Percentiles rank a stretch among this genome's conserved stretches.
These are phyloP conservation scores for Avahi laniger DNA, from an alignment of 2,797 vertebrate species.

Conservation along the genomic window DNA sequence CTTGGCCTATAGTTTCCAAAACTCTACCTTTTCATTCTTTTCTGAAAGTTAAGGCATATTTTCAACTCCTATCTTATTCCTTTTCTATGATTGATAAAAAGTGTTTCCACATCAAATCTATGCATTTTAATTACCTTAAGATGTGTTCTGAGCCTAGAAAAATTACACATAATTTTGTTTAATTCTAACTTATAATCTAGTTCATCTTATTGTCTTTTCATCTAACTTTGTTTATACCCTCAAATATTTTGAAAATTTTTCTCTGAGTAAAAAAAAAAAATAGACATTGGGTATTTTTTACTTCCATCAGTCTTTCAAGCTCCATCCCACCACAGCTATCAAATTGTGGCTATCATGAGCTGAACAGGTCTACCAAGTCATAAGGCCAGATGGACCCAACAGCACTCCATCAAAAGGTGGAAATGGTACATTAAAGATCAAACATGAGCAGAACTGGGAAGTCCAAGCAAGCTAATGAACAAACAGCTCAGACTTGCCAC, in stretches of 20 bases:
- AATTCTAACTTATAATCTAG: not conserved
- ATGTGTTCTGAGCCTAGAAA: not conserved
- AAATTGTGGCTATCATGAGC: not conserved
- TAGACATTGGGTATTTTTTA: not conserved
- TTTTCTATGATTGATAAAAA: not conserved
- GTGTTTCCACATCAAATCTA: not conserved
- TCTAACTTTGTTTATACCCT: not conserved
- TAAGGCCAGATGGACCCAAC: not conserved
- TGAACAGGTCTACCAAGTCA: not conserved
- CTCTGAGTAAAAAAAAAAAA: not conserved
- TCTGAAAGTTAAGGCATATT: not conserved
- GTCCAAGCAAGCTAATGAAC: not conserved
- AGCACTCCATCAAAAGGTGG: not conserved
- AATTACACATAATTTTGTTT: not conserved
- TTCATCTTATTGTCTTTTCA: not conserved
- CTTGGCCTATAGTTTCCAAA: not conserved
- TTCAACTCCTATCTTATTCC: not conserved
- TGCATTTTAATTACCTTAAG: not conserved
- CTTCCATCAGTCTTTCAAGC: not conserved
- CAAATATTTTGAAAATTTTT: constrained; percentile 30
- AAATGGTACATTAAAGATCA: not conserved
- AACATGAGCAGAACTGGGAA: not conserved
- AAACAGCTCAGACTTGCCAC: not conserved
- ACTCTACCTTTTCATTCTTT: not conserved
- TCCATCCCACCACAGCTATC: fast-evolving